Evolutionary conservation across 2,888 invertebrate species (phyloP), one percentile per base, ranked within the genome.

Genomic region (Gasteruption jaculator): DNA sequence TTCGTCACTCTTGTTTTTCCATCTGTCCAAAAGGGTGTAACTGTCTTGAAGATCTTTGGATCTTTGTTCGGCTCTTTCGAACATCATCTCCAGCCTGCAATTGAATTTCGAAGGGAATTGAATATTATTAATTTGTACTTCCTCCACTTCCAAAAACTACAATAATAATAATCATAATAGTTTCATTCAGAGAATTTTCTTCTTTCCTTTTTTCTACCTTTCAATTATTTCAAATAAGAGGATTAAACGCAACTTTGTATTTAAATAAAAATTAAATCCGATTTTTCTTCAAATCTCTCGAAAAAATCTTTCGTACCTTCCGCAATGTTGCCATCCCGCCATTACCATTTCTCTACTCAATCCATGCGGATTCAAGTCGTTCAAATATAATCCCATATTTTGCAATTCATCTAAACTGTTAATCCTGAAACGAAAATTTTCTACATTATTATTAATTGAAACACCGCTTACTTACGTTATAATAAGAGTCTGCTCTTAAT

Each of bases 1-100:
- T 52, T 88, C 87, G 61, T 93, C 91, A 1, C 91, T 87, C 52
- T 86, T 81, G 43, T 83, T 79, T 67, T 91, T 89, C 90, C 91
- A 91, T 21, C 85, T 82, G 61, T 91, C 91, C 11, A 86, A 73
- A 14, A 90, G 73, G 38, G 81, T 76, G 58, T 89, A 77, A 24
- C 86, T 90, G 52, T 83, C 82, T 60, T 89, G 87, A 45, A 93
- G 72, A 43, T 89, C 86, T 39, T 79, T 77, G 24, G 88, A 85
- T 42, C 89, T 78, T 56, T 81, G 82, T 60, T 90, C 91, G 1
- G 88, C 90, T 43, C 84, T 82, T 58, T 90, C 90, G 52, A 85
- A 90, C 74, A 86, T 81, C 43, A 89, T 75, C 61, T 90, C 89
- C 41, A 90, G 71, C 36, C 84, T 80, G 49, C 22, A 63, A 60